Base-by-base conservation (phyloP, 1,140 invertebrate genomes). In the Manduca sexta region DNA sequence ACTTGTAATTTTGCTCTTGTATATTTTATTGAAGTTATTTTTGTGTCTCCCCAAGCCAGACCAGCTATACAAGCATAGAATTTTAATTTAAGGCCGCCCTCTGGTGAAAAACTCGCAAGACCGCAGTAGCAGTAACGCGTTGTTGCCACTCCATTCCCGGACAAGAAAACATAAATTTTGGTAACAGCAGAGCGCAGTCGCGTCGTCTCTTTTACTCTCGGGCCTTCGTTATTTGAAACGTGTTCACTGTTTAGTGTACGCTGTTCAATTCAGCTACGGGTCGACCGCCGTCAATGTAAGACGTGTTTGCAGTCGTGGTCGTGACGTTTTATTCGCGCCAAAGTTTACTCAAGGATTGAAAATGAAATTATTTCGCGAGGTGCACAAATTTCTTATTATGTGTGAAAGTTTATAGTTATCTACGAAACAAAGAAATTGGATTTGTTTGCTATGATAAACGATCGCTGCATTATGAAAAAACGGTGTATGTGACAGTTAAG, bases 261-360 rank as follows among this genome's bases (percentile, higher is more conserved):
- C n/a, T n/a, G n/a, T n/a, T n/a, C n/a, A n/a, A n/a, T n/a, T n/a
- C 66, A 75, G 76, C 72, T 63, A 70, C 69, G 70, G 56, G 60
- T 59, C 50, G 68, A 73, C 73, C 68, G 77, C 71, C 60, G 73
- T 60, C 62, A 62, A 63, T 49, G 52, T 56, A 57, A 58, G 56
- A 66, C 68, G 71, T 72, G 52, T 57, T 49, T 60, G 55, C 15
- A 57, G n/a, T n/a, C n/a, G 45, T 49, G 40, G 35, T 48, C 46
- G 49, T 58, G 45, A 56, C 33, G 35, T 48, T 53, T 39, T 60
- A 59, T 62, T 69, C 74, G 74, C 69, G 74, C 59, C 64, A 68
- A 80, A 77, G 56, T 75, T 75, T 69, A 59, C 60, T 44, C 42
- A 61, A 47, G 49, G 63, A 62, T 59, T 48, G 55, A 73, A 66